Conservation (phyloP, 2,888 invertebrate species). For the Lepetodrilus schrolli region DNA sequence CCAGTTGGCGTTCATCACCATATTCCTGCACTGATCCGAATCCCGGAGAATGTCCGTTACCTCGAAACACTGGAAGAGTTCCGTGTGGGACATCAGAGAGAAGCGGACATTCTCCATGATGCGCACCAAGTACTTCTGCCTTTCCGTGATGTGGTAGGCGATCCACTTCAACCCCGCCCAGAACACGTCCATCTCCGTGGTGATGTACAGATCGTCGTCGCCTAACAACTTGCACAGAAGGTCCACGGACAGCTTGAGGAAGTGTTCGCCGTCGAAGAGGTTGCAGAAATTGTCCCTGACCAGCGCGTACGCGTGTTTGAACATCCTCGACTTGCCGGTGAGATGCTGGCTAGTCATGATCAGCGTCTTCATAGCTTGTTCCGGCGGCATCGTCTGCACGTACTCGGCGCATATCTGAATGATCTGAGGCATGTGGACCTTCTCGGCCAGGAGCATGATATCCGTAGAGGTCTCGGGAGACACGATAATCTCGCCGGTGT, state of each 20-base stretch:
- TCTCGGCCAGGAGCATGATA: constrained; percentile 49
- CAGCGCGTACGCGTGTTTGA: constrained; percentile 27
- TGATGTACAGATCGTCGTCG: constrained; percentile 48
- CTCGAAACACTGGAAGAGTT: constrained; percentile 55
- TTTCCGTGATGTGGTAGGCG: constrained; percentile 43
- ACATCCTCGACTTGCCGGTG: constrained; percentile 23
- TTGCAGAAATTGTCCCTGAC: constrained; percentile 37
- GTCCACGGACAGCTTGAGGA: constrained; percentile 47
- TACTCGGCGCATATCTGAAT: constrained; percentile 14
- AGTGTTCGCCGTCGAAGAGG: constrained; percentile 29
- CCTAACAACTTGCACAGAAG: constrained; percentile 45
- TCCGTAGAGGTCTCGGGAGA: constrained; percentile 48
- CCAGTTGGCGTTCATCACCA: constrained; percentile 57
- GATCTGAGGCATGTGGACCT: constrained; percentile 41
- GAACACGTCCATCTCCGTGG: constrained; percentile 62
- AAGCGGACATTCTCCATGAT: constrained; percentile 60
- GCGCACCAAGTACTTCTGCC: constrained; percentile 43
- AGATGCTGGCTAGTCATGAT: constrained; percentile 37
- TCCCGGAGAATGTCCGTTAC: constrained; percentile 50
- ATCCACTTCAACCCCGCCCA: constrained; percentile 60
- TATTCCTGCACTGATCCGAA: constrained; percentile 46
- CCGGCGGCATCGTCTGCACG: constrained; percentile 42
- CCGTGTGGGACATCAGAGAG: constrained; percentile 51
- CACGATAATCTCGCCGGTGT: constrained; percentile 50
- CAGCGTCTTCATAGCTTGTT: constrained; percentile 43